Conservation (phyloP, 2,888 invertebrate genomes). For the Tipula unca region DNA sequence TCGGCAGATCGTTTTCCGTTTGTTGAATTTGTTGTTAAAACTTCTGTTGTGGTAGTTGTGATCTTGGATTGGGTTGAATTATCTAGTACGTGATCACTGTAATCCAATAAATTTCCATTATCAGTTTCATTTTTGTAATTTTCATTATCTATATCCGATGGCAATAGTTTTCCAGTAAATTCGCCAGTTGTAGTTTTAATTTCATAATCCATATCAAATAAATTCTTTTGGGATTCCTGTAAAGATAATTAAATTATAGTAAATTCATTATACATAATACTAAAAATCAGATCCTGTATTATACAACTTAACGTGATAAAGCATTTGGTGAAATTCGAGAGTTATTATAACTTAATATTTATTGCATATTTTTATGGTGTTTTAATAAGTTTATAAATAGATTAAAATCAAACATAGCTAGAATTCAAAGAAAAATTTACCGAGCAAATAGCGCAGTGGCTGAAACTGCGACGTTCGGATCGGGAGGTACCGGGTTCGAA, state of each 20-base stretch:
- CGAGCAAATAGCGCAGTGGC: too few relatives aligned
- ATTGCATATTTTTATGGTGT: too few relatives aligned
- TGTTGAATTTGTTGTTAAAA: background rate
- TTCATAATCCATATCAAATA: conserved; percentile 17
- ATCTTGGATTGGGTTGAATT: background rate
- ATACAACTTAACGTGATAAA: too few relatives aligned
- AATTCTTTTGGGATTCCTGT: conserved; percentile 16
- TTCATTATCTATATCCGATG: conserved; percentile 14
- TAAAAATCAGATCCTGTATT: too few relatives aligned
- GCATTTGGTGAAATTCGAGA: too few relatives aligned
- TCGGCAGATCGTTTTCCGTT: conserved; percentile 15
- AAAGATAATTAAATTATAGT: background rate
- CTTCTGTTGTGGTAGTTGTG: background rate
- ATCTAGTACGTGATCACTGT: background rate
- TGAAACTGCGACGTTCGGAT: too few relatives aligned
- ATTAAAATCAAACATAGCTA: too few relatives aligned
- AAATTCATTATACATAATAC: too few relatives aligned
- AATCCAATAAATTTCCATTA: background rate
- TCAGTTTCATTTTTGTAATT: background rate
- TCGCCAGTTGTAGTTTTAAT: background rate
- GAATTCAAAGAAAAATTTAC: too few relatives aligned
- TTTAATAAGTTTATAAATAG: too few relatives aligned
- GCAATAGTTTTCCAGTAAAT: background rate
- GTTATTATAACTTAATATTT: too few relatives aligned
- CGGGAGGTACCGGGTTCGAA: too few relatives aligned